A percentile compares a stretch with the other conserved stretches of the same genome.
Conservation (phyloP, 2,797 vertebrate genomes). For the Girardinus metallicus region DNA sequence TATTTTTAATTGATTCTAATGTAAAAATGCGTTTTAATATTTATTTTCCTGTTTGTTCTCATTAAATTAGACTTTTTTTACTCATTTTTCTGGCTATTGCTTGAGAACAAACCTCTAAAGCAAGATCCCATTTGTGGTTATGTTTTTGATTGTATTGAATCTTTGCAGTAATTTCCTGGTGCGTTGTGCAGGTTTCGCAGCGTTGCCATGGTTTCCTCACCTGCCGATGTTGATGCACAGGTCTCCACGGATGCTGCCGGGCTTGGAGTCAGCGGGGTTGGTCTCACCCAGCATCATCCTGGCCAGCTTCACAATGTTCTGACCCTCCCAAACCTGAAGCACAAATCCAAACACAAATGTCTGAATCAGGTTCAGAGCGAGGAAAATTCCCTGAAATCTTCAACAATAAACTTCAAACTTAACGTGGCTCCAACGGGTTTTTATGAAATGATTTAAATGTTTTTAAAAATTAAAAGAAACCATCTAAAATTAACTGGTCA, state of each 20-base stretch:
- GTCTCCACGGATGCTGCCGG: constrained; percentile 95
- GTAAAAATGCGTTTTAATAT: neutral
- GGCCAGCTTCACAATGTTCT: constrained; percentile 88
- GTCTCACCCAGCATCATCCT: constrained; percentile 96
- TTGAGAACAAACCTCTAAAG: neutral
- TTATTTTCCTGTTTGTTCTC: neutral
- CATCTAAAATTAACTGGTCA: too few species aligned
- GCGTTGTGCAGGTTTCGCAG: too few species aligned
- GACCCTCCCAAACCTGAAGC: constrained; percentile 93
- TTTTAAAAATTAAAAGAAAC: too few species aligned
- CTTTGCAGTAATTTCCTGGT: too few species aligned
- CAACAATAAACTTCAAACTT: too few species aligned
- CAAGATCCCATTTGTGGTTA: neutral
- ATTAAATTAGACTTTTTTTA: neutral
- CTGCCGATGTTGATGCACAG: constrained; percentile 93
- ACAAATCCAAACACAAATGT: neutral
- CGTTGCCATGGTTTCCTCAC: constrained; percentile 63
- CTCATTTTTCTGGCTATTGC: neutral
- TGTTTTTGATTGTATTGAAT: neutral
- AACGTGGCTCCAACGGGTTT: neutral
- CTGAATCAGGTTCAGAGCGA: too few species aligned
- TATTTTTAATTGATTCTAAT: too few species aligned
- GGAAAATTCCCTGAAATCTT: too few species aligned
- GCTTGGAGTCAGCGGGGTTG: constrained; percentile 92
- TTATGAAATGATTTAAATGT: too few species aligned